Conservation (phyloP, 2,888 invertebrate genomes). For the Drosophila mimetica region DNA sequence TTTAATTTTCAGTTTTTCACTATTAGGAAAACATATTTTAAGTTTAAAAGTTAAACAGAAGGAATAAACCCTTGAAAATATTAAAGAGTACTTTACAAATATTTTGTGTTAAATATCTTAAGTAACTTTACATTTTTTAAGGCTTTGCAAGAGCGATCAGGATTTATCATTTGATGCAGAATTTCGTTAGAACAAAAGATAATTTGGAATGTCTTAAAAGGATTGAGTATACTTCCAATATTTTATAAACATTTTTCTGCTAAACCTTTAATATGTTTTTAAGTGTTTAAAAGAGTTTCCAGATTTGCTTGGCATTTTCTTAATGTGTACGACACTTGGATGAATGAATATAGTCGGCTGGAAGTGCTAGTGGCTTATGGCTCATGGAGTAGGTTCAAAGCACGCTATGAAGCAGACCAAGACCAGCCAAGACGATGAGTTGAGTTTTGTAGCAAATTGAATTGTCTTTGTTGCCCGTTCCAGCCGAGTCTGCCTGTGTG, state of each 20-base stretch:
- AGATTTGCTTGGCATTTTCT: neutral
- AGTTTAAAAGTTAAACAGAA: neutral
- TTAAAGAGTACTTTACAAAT: too few relatives aligned
- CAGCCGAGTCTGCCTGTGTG: slow-evolving; percentile 13
- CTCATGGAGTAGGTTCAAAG: slow-evolving; percentile 69
- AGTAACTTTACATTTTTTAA: too few relatives aligned
- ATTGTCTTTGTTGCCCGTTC: slow-evolving; percentile 67
- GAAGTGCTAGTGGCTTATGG: slow-evolving; percentile 32
- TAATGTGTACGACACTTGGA: slow-evolving; percentile 53
- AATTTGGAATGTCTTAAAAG: too few relatives aligned
- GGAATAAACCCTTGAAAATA: too few relatives aligned
- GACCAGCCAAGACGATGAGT: slow-evolving; percentile 66
- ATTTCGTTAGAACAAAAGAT: too few relatives aligned
- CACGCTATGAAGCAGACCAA: slow-evolving; percentile 74
- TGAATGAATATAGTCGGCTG: slow-evolving; percentile 69
- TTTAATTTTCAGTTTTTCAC: neutral
- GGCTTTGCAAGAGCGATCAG: too few relatives aligned
- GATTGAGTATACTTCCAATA: neutral
- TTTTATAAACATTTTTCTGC: too few relatives aligned
- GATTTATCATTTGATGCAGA: too few relatives aligned
- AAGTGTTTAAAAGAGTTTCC: too few relatives aligned
- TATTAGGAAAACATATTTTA: too few relatives aligned
- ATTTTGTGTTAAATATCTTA: too few relatives aligned
- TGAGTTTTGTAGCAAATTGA: slow-evolving; percentile 78
- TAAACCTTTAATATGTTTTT: too few relatives aligned